Percentiles rank a stretch among this genome's conserved stretches.
Evolutionary conservation across 2,113 vertebrate genomes (phyloP).

Genomic region (Bambusicola thoracicus): DNA sequence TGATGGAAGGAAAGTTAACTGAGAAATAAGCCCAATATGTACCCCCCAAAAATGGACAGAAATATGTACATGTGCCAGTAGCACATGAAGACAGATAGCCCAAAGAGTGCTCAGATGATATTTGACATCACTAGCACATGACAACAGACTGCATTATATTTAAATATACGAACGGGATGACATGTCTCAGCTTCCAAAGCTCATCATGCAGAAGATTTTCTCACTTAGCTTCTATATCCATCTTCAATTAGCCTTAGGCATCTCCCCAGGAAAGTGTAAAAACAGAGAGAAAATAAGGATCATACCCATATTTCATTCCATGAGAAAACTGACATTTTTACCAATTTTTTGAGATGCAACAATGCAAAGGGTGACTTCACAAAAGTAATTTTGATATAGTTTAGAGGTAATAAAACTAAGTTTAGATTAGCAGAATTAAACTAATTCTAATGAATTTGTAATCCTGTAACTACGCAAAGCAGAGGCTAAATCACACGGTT

Average conservation of each 20-base stretch:
- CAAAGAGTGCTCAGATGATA: slow-evolving; percentile 32
- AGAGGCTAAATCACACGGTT: background rate
- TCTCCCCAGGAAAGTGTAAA: background rate
- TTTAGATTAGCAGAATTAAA: background rate
- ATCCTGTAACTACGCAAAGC: background rate
- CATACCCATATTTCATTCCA: background rate
- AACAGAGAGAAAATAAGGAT: background rate
- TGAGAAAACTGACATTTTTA: background rate
- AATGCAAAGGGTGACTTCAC: background rate
- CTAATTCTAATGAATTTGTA: background rate
- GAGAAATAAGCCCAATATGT: background rate
- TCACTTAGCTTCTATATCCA: background rate
- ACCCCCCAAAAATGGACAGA: background rate
- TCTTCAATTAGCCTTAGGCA: background rate
- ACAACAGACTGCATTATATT: slow-evolving; percentile 29
- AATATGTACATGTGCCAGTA: background rate
- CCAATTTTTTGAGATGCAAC: background rate
- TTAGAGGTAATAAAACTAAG: background rate
- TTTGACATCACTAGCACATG: slow-evolving; percentile 32
- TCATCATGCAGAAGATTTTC: background rate
- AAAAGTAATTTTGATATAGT: background rate
- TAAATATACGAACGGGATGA: slow-evolving; percentile 27
- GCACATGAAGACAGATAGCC: background rate
- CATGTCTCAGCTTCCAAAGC: background rate
- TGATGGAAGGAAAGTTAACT: background rate